Percentiles rank a stretch among this genome's conserved stretches.
phyloP scores from a whole-genome alignment of 2,888 invertebrate genomes.

The Eupithecia pulchellata region DNA sequence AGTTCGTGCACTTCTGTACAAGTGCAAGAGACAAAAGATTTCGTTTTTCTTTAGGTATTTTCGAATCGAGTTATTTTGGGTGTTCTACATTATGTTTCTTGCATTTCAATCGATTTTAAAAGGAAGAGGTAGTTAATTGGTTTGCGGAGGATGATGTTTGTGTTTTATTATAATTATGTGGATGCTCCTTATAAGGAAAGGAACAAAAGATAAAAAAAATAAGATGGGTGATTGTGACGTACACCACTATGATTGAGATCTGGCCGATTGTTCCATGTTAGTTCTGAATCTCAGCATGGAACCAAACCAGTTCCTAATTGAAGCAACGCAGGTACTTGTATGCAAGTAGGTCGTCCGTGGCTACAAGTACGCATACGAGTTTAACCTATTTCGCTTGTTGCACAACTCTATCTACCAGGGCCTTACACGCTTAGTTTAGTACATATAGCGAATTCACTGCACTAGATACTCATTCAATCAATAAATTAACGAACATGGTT shows the following conservation, averaged over 20 bases:
- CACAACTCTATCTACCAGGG: constrained; percentile 63
- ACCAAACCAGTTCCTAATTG: constrained; percentile 33
- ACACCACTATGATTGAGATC: background rate
- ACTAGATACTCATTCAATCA: constrained; percentile 64
- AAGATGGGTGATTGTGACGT: background rate
- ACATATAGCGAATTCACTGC: constrained; percentile 57
- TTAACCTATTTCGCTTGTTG: constrained; percentile 72
- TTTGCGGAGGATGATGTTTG: background rate
- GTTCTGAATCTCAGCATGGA: constrained; percentile 20
- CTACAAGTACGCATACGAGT: constrained; percentile 48
- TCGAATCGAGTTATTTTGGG: constrained; percentile 1
- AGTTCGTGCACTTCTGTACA: constrained; percentile 69
- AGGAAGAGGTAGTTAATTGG: constrained; percentile 9
- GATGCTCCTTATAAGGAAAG: background rate
- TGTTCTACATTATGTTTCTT: background rate
- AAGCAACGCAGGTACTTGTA: constrained; percentile 42
- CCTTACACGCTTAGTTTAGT: constrained; percentile 47
- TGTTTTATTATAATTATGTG: constrained; percentile 1
- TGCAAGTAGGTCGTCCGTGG: constrained; percentile 63
- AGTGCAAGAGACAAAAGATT: constrained; percentile 44
- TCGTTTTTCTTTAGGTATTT: constrained; percentile 38
- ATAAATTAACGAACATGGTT: constrained; percentile 55
- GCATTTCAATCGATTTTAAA: background rate
- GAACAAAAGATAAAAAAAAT: no score
- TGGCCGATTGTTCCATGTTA: background rate